phyloP scores from a whole-genome alignment of 2,888 invertebrate species.

The Xanthorhoe designata region DNA sequence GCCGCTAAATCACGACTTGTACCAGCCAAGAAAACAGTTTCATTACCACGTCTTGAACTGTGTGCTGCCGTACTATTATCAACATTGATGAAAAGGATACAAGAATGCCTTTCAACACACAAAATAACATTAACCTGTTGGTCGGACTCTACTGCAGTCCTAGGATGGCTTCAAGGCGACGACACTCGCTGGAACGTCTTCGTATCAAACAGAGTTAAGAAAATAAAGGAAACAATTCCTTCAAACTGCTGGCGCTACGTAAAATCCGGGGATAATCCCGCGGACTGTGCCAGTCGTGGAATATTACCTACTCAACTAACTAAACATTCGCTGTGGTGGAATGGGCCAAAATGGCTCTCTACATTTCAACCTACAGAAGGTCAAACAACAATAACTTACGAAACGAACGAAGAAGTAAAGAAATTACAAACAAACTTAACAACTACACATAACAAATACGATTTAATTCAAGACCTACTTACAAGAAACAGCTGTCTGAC shows the following conservation, averaged over 20 bases:
- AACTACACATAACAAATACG: neutral
- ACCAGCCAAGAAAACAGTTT: constrained; percentile 16
- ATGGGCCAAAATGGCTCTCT: constrained; percentile 28
- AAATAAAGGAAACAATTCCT: constrained; percentile 26
- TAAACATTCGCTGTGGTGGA: constrained; percentile 39
- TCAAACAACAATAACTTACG: neutral
- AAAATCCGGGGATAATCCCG: constrained; percentile 24
- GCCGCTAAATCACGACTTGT: constrained; percentile 15
- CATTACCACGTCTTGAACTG: constrained; percentile 29
- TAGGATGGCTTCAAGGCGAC: constrained; percentile 32
- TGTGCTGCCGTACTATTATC: constrained; percentile 19
- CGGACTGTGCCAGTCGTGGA: constrained; percentile 38
- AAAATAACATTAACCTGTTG: constrained; percentile 16
- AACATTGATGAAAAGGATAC: constrained; percentile 23
- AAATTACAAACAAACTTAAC: constrained; percentile 1
- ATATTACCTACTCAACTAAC: constrained; percentile 18
- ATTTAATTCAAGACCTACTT: constrained; percentile 13
- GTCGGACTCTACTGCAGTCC: constrained; percentile 29
- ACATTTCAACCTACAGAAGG: neutral
- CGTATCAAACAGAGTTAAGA: constrained; percentile 27
- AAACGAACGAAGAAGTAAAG: constrained; percentile 2
- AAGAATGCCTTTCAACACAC: constrained; percentile 9
- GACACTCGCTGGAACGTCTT: constrained; percentile 28
- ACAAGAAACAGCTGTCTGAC: constrained; percentile 27
- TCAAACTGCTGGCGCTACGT: constrained; percentile 28